These are phyloP conservation scores for Drosophila nikananu DNA, from an alignment of 1,140 invertebrate genomes.

Conservation along the genomic window DNA sequence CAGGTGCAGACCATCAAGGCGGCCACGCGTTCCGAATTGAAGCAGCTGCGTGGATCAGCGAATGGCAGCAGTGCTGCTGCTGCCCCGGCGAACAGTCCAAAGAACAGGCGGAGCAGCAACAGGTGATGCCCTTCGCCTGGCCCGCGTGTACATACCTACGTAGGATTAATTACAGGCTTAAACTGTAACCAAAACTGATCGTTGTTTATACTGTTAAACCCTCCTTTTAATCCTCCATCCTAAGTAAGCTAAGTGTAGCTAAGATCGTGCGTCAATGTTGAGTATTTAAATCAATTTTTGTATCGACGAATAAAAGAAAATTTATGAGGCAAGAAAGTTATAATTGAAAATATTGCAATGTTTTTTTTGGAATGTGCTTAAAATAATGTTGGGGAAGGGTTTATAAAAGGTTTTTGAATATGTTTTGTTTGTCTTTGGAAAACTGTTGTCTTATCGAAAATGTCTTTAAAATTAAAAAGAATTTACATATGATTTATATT, in stretches of 20 bases:
- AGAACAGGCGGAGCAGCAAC: slow-evolving; percentile 63
- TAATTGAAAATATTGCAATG: background rate
- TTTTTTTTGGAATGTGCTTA: background rate
- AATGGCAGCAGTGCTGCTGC: slow-evolving; percentile 15
- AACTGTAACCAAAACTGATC: slow-evolving; percentile 31
- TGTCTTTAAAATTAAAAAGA: no score
- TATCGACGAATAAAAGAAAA: slow-evolving; percentile 48
- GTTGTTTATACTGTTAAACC: slow-evolving; percentile 67
- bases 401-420: no score
- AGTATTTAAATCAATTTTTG: slow-evolving; percentile 62
- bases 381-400: background rate
- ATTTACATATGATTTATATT: no score
- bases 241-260: slow-evolving; percentile 20
- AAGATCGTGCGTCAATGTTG: slow-evolving; percentile 29
- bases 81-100: slow-evolving; percentile 14
- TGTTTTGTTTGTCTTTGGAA: no score
- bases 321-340: slow-evolving; percentile 4
- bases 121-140: slow-evolving; percentile 64
- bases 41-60: slow-evolving; percentile 64
- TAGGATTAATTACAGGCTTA: slow-evolving; percentile 34
- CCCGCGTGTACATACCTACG: slow-evolving; percentile 57
- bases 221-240: background rate
- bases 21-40: slow-evolving; percentile 67
- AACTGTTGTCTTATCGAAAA: no score
- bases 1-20: slow-evolving; percentile 76